phyloP scores from a whole-genome alignment of 2,888 invertebrate species.

The Caenorhabditis angaria region DNA sequence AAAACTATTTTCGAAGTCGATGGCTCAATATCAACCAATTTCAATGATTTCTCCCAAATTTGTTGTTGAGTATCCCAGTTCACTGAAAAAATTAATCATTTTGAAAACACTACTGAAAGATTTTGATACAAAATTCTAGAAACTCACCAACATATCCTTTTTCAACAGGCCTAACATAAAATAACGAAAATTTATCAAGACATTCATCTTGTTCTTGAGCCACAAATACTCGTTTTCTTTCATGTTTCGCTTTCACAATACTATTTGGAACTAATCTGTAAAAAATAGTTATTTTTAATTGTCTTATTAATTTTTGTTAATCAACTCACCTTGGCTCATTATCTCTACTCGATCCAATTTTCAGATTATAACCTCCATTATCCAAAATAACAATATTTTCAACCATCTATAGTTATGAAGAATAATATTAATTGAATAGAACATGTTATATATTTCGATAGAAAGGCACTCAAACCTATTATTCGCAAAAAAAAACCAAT shows the following conservation, averaged over 20 bases:
- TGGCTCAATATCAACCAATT: conserved; percentile 73
- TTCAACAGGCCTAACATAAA: conserved; percentile 91
- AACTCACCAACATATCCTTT: conserved; percentile 76
- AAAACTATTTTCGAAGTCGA: conserved; percentile 83
- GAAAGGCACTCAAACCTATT: not conserved
- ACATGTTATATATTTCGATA: not conserved
- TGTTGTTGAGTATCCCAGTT: conserved; percentile 94
- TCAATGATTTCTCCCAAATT: conserved; percentile 94
- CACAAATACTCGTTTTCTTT: conserved; percentile 89
- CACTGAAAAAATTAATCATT: conserved; percentile 73
- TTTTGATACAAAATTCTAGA: not conserved
- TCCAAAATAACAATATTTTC: conserved; percentile 58
- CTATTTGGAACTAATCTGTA: conserved; percentile 84
- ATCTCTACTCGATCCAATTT: conserved; percentile 48
- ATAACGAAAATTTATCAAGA: conserved; percentile 91
- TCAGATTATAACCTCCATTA: conserved; percentile 66
- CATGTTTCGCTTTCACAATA: conserved; percentile 97
- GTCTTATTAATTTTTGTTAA: not conserved
- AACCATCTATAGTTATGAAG: not conserved
- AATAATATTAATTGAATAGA: not conserved
- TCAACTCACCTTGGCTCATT: conserved; percentile 33
- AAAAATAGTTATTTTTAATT: conserved; percentile 8
- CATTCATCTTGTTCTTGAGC: conserved; percentile 95
- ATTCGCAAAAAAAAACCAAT: not conserved
- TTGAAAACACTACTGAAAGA: not conserved